Conservation (phyloP, 2,888 invertebrate genomes). For the Epirrita christyi region DNA sequence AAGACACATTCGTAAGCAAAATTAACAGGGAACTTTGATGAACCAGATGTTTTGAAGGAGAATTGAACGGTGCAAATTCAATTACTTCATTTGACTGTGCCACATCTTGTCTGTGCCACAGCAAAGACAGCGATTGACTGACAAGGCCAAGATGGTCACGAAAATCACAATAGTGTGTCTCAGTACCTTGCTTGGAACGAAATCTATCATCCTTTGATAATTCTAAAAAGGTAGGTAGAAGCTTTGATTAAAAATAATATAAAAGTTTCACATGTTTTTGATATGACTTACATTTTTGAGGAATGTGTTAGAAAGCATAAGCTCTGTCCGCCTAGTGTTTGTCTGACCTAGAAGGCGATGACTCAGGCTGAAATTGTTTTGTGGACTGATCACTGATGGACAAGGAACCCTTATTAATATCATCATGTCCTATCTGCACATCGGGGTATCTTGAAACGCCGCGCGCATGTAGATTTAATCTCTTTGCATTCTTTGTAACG, state of each 20-base stretch:
- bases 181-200: not conserved
- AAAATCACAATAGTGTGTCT: conserved; percentile 31
- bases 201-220: not conserved
- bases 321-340: too few species aligned
- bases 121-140: conserved; percentile 29
- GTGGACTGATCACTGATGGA: too few species aligned
- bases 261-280: too few species aligned
- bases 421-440: not conserved
- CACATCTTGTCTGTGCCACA: conserved; percentile 40
- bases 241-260: not conserved
- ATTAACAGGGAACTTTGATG: too few species aligned
- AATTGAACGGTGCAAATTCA: conserved; percentile 28
- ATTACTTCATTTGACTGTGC: conserved; percentile 56
- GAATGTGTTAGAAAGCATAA: too few species aligned
- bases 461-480: not conserved
- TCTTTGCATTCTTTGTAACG: conserved; percentile 4
- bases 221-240: not conserved
- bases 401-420: not conserved
- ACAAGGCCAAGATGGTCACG: conserved; percentile 64
- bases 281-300: too few species aligned
- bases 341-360: too few species aligned
- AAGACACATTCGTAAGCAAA: too few species aligned
- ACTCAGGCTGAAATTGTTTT: too few species aligned
- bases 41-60: conserved; percentile 12
- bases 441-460: not conserved